Conservation (phyloP, 2,113 vertebrate species). For the Chaetura pelagica region DNA sequence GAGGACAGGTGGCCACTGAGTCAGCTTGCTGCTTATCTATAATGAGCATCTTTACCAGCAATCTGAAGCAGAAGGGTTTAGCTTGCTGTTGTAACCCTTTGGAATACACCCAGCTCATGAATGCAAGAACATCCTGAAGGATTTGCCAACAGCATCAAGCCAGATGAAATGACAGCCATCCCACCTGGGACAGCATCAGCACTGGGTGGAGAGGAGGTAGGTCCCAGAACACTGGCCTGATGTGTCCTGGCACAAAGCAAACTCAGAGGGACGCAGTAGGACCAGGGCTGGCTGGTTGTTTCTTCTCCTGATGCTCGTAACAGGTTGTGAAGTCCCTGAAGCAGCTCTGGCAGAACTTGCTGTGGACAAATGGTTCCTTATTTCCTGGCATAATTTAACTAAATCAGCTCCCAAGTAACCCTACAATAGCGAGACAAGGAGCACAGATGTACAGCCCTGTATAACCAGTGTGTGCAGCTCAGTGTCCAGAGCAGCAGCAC, state of each 20-base stretch:
- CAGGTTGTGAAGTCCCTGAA: not conserved
- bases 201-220: not conserved
- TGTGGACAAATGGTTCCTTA: not conserved
- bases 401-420: not conserved
- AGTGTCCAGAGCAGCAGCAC: not conserved
- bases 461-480: not conserved
- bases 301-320: not conserved
- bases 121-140: not conserved
- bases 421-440: not conserved
- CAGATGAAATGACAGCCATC: accelerated
- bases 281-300: not conserved
- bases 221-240: not conserved
- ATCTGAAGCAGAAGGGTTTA: not conserved
- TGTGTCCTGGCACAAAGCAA: accelerated
- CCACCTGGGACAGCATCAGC: not conserved
- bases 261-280: not conserved
- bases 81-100: not conserved
- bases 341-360: not conserved
- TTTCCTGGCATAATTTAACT: not conserved
- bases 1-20: not conserved
- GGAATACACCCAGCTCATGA: not conserved
- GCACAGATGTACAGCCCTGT: not conserved
- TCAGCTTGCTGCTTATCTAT: not conserved
- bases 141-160: not conserved
- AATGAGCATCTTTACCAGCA: not conserved